Evolutionary conservation across 2,113 vertebrate genomes (phyloP), one percentile per base, ranked within the genome.

Genomic region (Jaculus jaculus): DNA sequence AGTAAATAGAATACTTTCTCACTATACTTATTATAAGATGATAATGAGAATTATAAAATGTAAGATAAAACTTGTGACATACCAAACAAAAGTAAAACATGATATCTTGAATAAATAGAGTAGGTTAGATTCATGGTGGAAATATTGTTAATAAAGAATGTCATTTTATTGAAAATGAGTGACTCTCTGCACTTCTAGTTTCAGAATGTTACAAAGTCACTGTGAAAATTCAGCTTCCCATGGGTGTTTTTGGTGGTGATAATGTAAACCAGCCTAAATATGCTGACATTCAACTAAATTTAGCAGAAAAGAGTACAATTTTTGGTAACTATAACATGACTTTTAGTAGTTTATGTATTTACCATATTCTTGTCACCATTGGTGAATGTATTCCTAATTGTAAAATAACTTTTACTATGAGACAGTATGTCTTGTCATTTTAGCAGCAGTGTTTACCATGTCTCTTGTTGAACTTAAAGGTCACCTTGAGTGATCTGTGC

Each of bases 121-220:
- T 18, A 94, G 34, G 88, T 74, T 39, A 92, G 7, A 30, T 32
- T 42, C 24, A 58, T 82, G 28, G 30, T 39, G 42, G 68, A 61
- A 63, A 34, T 89, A 82, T 37, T 84, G 54, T 30, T 65, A 32
- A 91, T 28, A 47, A 60, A 74, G 34, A 6, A 37, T 84, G 80
- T 21, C 26, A 13, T 75, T 4, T 21, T 66, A 66, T 4, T 51
- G n/a, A 68, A 86, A 71, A n/a, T 79, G 13, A 87, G 26, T 28
- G 51, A 69, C 39, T 1, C 18, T 51, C 32, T 23, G 18, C 11
- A 66, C 72, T 73, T 74, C 47, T 2, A 37, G 17, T 61, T 94
- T 51, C 78, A 32, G 34, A 81, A 94, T 96, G 66, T 97, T 96
- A 93, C 91, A 89, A 96, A 97, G 93, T 94, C 84, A 91, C 69